Evolutionary conservation across 2,797 vertebrate genomes (phyloP), one percentile per base, ranked within the genome.

Genomic region (Dicrostonyx torquatus): DNA sequence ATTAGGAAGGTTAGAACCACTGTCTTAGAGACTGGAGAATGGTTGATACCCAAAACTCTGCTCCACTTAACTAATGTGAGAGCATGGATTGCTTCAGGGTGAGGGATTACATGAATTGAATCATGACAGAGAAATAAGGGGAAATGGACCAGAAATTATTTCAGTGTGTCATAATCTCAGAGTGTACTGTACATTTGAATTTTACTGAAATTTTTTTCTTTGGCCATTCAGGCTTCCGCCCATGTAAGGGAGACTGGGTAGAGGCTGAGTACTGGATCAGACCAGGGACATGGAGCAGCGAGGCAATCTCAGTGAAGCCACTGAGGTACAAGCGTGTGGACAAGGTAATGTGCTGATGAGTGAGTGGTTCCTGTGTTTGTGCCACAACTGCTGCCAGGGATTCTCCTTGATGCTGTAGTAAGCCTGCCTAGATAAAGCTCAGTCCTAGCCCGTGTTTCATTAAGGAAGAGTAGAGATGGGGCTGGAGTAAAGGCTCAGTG

Each of bases 171-270:
- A 73, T 31, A 53, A 53, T 53, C 68, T 90, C 60, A 72, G 73
- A 66, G 84, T 87, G 11, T 48, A 10, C 40, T n/a, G 55, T 17
- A 5, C 24, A 31, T 43, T 15, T 58, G 26, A 62, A 18, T 10
- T 9, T 43, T 26, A 55, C 26, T 12, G 29, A 40, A n/a, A n/a
- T 60, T 34, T 96, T 96, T 22, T 4, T 96, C 62, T 37, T 66
- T 72, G 8, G 94, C 26, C 5, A 12, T 82, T 83, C 53, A 99
- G 99, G 98, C 96, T 99, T 99, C 92, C 83, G 97, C 89, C 99
- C 99, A 73, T 99, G 97, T 98, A 99, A 99, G 97, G 99, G 99
- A 88, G 99, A 99, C 98, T 99, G 99, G 99, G 99, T 99, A 68
- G 98, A 99, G 98, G 99, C 99, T 0, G 98, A 99, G 89, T 99